Evolutionary conservation across 1,140 invertebrate species (phyloP).

Genomic region (Stratiolaelaps scimitus): DNA sequence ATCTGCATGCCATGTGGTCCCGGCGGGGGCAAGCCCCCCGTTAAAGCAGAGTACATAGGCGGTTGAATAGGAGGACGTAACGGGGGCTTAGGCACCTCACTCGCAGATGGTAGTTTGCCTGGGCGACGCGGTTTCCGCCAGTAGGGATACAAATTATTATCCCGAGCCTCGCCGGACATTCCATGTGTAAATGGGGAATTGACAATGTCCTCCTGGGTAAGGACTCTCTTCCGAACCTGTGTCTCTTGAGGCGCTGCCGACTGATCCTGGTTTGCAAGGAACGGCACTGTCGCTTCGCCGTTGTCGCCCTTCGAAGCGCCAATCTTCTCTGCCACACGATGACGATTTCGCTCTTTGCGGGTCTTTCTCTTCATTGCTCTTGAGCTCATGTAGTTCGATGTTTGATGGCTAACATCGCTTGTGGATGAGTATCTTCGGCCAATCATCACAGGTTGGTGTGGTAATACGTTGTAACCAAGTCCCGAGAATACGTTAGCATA

Average conservation of each 20-base stretch:
- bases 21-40: no score
- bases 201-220: neutral
- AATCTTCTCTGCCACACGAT: constrained; percentile 10
- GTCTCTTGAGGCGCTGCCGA: no score
- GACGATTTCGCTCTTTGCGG: constrained; percentile 15
- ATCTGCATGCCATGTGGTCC: no score
- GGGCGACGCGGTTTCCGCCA: neutral
- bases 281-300: neutral
- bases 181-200: constrained; percentile 20
- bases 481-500: no score
- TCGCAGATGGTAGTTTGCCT: no score
- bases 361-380: constrained; percentile 17
- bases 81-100: no score
- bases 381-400: neutral
- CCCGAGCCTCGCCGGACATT: constrained; percentile 7
- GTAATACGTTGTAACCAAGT: no score
- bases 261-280: no score
- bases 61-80: no score
- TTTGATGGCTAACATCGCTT: constrained; percentile 14
- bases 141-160: constrained; percentile 10
- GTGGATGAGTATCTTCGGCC: constrained; percentile 16
- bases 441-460: constrained; percentile 3
- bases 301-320: neutral
- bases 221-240: no score
- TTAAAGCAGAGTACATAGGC: no score